A percentile compares a stretch with the other conserved stretches of the same genome.
Conservation (phyloP, 2,113 vertebrate genomes). For the Mugil cephalus region DNA sequence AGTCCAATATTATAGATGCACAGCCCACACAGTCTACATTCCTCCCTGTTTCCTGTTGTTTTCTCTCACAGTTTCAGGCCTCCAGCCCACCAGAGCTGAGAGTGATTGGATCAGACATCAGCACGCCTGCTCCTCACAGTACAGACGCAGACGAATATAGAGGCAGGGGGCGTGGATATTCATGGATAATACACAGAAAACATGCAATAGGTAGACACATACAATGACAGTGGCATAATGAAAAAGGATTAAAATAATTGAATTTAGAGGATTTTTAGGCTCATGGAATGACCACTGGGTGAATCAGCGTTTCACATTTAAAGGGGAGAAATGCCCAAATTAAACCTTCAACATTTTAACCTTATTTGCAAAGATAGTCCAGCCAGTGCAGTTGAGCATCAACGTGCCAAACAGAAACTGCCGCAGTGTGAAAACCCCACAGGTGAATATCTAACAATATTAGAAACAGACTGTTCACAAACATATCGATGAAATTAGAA, state of each 20-base stretch:
- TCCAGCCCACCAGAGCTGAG: slow-evolving; percentile 63
- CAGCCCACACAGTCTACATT: slow-evolving; percentile 41
- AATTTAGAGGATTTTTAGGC: slow-evolving; percentile 29
- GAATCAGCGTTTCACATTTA: slow-evolving; percentile 39
- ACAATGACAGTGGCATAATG: slow-evolving; percentile 6
- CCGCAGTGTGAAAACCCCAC: slow-evolving; percentile 12
- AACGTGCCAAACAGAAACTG: slow-evolving; percentile 12
- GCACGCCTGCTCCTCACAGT: slow-evolving; percentile 45
- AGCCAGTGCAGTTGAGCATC: slow-evolving; percentile 27
- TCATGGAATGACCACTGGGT: slow-evolving; percentile 18
- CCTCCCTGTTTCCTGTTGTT: slow-evolving; percentile 38
- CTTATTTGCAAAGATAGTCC: not conserved
- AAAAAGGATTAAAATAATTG: slow-evolving; percentile 30
- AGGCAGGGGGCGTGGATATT: slow-evolving; percentile 40
- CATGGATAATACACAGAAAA: slow-evolving; percentile 12
- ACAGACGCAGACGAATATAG: slow-evolving; percentile 42
- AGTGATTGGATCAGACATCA: slow-evolving; percentile 70
- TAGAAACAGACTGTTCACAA: slow-evolving; percentile 8
- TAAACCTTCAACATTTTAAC: slow-evolving; percentile 15
- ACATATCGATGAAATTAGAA: slow-evolving; percentile 1
- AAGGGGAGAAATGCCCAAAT: slow-evolving; percentile 12
- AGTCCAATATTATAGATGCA: slow-evolving; percentile 33
- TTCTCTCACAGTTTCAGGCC: slow-evolving; percentile 47
- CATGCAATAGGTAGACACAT: not conserved
- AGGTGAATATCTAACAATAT: slow-evolving; percentile 26